These are phyloP conservation scores for Tetragonula carbonaria DNA, from an alignment of 2,888 invertebrate species.

Conservation along the genomic window DNA sequence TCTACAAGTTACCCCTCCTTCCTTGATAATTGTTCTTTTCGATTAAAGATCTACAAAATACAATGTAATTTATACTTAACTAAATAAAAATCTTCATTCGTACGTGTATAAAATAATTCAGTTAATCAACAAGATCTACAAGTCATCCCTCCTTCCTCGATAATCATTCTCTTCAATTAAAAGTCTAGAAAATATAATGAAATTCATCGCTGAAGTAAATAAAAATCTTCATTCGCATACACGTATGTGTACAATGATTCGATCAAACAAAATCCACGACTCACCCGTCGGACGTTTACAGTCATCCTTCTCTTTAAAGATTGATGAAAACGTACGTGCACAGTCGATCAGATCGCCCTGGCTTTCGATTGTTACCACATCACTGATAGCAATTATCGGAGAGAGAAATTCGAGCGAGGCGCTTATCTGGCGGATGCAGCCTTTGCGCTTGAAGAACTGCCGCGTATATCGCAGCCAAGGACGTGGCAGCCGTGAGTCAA, in stretches of 20 bases:
- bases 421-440: conserved; percentile 35
- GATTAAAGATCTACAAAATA: no score
- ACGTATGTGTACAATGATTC: background rate
- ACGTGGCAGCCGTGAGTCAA: conserved; percentile 63
- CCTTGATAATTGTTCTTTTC: no score
- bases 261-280: background rate
- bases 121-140: no score
- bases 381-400: background rate
- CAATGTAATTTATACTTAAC: no score
- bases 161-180: no score
- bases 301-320: background rate
- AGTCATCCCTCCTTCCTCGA: no score
- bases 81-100: no score
- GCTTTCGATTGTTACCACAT: background rate
- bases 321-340: background rate
- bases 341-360: background rate
- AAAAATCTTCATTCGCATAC: background rate
- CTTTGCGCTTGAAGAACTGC: conserved; percentile 1
- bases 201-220: no score
- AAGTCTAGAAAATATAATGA: no score
- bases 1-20: no score
- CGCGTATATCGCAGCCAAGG: conserved; percentile 60
- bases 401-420: background rate
- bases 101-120: no score
- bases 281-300: background rate